Evolutionary conservation across 2,888 invertebrate genomes (phyloP), one percentile per base, ranked within the genome.

Genomic region (Eledona agricola): DNA sequence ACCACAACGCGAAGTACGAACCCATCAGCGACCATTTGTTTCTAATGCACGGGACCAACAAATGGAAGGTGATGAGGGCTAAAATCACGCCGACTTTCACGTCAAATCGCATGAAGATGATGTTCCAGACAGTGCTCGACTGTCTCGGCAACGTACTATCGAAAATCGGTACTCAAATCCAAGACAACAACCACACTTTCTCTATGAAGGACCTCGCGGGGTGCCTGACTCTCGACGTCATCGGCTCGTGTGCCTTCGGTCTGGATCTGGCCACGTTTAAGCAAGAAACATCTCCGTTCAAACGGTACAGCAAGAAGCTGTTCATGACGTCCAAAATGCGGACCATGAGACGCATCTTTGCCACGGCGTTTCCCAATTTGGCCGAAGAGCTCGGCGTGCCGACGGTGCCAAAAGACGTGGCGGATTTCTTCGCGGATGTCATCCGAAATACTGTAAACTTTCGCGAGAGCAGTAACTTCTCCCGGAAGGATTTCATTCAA

Each of bases 1-100:
- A 80, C 60, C 74, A 70, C 6, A 81, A 84, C 38, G 82, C 82
- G 22, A 70, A 78, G 4, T 75, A 77, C 1, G 83, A 85, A 67
- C 81, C 80, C 0, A 55, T 84, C 13, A 78, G 81, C 0, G 80
- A 75, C 0, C 81, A 81, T 63, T 65, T 86, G 1, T 46, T 49
- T 23, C 11, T 12, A n/a, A 5, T 45, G 3, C 20, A 22, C 4
- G 51, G 43, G 2, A 1, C 17, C 11, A n/a, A n/a, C n/a, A 31
- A 34, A 17, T 51, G 51, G 51, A 23, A 22, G 12, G 25, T 35
- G n/a, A 9, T 51, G 7, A 11, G 43, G 12, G 9, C 12, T 1
- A 32, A 51, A 20, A 70, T 87, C 61, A 79, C 84, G 0, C 83
- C 86, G 0, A 79, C 82, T 0, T 87, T 87, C 60, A 80, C 85